These are phyloP conservation scores for Smittia sp. DNA, from an alignment of 2,888 invertebrate genomes.

Conservation along the genomic window DNA sequence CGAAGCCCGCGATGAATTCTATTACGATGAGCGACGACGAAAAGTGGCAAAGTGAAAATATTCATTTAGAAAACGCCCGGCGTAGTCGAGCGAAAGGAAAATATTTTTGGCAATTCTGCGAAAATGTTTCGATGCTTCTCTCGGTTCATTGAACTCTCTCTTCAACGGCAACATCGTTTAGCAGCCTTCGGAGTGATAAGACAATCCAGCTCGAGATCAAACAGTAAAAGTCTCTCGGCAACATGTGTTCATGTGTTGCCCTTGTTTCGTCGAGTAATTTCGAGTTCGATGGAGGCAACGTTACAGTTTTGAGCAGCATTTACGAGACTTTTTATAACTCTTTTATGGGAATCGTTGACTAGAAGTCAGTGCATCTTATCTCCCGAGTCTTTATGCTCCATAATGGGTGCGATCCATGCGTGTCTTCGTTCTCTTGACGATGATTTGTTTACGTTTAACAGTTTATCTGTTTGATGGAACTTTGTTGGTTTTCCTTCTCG, in stretches of 20 bases:
- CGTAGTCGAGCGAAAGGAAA: not conserved
- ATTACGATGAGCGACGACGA: not conserved
- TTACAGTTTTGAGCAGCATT: slow-evolving; percentile 2
- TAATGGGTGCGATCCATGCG: not conserved
- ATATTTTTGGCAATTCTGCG: not conserved
- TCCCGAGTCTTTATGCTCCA: not conserved
- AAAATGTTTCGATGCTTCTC: not conserved
- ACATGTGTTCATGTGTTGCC: no score
- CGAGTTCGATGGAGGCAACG: not conserved
- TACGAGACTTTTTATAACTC: slow-evolving; percentile 9
- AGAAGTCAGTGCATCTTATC: slow-evolving; percentile 21
- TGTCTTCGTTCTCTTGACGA: not conserved
- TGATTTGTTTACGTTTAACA: slow-evolving; percentile 27
- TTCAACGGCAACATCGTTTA: not conserved
- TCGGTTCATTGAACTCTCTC: not conserved
- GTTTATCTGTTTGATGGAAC: not conserved
- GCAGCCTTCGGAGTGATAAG: not conserved
- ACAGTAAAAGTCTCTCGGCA: no score
- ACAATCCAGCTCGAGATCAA: not conserved
- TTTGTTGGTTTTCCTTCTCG: not conserved
- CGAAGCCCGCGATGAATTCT: not conserved
- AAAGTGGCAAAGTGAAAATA: not conserved
- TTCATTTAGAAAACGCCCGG: not conserved
- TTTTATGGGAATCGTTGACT: not conserved
- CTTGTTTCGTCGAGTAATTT: no score